Evolutionary conservation across 2,113 vertebrate species (phyloP), one percentile per base, ranked within the genome.

Genomic region (Melanerpes formicivorus): DNA sequence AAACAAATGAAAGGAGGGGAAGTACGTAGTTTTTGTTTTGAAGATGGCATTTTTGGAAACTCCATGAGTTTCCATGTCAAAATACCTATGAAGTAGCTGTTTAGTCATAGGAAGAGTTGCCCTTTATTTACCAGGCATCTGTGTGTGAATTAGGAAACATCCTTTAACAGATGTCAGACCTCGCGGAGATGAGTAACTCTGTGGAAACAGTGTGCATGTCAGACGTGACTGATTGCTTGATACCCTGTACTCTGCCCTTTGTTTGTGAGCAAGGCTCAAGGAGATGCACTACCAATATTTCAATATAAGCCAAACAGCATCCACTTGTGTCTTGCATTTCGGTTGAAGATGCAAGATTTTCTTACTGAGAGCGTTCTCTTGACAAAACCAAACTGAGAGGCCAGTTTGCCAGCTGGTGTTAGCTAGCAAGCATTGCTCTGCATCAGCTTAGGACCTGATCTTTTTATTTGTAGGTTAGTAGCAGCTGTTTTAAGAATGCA

Each of bases 1-100:
- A 94, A 96, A 95, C 92, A 95, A 96, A 83, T 88, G 96, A 91
- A 95, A 93, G 87, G 80, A 63, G 76, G 55, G 87, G 85, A 93
- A 95, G 21, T 91, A 77, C 66, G 59, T 79, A 95, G 58, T 69
- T 91, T 56, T 69, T 90, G 73, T 96, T 95, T 95, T 96, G 90
- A 91, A 82, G 91, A 78, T 69, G 82, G 84, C 73, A 90, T 86
- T 95, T 80, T 84, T 95, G 95, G 91, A 95, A 96, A 96, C 87
- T 95, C 93, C 90, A 18, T 29, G 23, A 91, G 55, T 44, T 14
- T 34, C 88, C 58, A 14, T 69, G 73, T 94, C 75, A 90, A 90
- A 95, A 84, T 86, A 86, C 18, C 66, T 76, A 54, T 0, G 0
- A 76, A 76, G 40, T 23, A 90, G 75, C 86, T 88, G 3, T 69